Base-by-base conservation (phyloP, 2,797 vertebrate genomes). In the Peromyscus attwateri region DNA sequence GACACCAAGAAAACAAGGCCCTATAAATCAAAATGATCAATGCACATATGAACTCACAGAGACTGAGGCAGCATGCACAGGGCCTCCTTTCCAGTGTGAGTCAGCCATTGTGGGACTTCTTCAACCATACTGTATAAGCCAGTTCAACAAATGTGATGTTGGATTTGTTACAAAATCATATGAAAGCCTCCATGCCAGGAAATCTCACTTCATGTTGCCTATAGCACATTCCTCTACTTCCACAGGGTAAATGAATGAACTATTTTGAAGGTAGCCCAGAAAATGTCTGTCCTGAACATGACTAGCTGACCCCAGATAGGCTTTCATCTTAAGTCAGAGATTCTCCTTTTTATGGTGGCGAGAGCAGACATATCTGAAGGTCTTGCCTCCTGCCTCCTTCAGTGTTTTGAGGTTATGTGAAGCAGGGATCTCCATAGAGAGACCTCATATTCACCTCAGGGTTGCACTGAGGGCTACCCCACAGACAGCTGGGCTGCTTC, bases 401-500 rank as follows among this genome's bases (percentile, higher is more conserved):
- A 16, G 23, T 29, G 37, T 37, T 79, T 89, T n/a, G 49, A n/a
- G 68, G 3, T 95, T 62, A 27, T 0, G 4, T 0, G 21, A 95
- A n/a, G 17, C 37, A 75, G 23, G 4, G 29, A 46, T 66, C 92
- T 57, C 34, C 25, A 64, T 25, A 80, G 7, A 89, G 2, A 14
- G 19, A 3, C 21, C 5, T 43, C 25, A 43, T 11, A 3, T 21
- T 8, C 57, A 71, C 25, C 12, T 46, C 8, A 71, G 23, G 6
- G 21, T 16, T 87, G 6, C 14, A 11, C 52, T 60, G 43, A 94
- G 25, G 6, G 46, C 8, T 71, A 12, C 1, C 5, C 37, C 1
- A n/a, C 1, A 23, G 27, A 8, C 1, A 43, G 2, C 7, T 34
- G 3, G 7, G 2, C 2, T 40, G 2, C 1, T n/a, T 10, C 29